Conservation (phyloP, 2,888 invertebrate species). For the Thymelicus sylvestris region DNA sequence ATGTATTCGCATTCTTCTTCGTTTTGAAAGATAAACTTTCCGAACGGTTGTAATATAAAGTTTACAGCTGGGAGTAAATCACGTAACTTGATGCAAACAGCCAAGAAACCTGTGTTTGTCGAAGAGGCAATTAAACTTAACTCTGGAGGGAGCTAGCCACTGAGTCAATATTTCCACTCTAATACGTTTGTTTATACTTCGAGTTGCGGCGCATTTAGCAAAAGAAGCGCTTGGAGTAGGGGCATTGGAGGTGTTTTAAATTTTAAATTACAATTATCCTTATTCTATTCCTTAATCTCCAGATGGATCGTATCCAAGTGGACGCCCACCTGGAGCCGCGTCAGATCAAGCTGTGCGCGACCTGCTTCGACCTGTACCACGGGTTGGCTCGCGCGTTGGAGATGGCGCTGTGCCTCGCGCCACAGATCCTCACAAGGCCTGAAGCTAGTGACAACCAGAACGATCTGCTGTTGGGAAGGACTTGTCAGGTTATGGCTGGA, state of each 20-base stretch:
- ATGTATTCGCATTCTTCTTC: neutral
- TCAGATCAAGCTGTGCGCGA: slow-evolving; percentile 92
- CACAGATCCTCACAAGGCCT: slow-evolving; percentile 87
- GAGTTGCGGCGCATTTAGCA: neutral
- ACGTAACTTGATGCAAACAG: neutral
- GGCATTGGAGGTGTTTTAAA: too few species aligned
- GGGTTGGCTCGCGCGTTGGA: slow-evolving; percentile 91
- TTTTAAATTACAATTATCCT: too few species aligned
- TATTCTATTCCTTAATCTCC: neutral
- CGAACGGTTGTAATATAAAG: neutral
- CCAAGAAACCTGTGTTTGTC: slow-evolving; percentile 15
- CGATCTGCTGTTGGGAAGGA: slow-evolving; percentile 88
- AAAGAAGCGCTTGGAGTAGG: neutral
- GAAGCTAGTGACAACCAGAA: slow-evolving; percentile 86
- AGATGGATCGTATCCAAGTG: slow-evolving; percentile 73
- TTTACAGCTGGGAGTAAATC: neutral
- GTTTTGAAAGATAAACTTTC: too few species aligned
- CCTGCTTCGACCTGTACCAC: slow-evolving; percentile 92
- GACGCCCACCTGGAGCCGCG: slow-evolving; percentile 87
- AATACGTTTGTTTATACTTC: neutral
- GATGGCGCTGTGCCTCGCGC: slow-evolving; percentile 89
- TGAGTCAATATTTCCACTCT: neutral
- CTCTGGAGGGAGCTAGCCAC: slow-evolving; percentile 4
- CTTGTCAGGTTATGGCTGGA: slow-evolving; percentile 63
- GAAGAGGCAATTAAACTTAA: slow-evolving; percentile 19